Percentiles rank a stretch among this genome's conserved stretches.
Evolutionary conservation across 2,797 vertebrate genomes (phyloP).

Genomic region (Halcyon smyrnensis): DNA sequence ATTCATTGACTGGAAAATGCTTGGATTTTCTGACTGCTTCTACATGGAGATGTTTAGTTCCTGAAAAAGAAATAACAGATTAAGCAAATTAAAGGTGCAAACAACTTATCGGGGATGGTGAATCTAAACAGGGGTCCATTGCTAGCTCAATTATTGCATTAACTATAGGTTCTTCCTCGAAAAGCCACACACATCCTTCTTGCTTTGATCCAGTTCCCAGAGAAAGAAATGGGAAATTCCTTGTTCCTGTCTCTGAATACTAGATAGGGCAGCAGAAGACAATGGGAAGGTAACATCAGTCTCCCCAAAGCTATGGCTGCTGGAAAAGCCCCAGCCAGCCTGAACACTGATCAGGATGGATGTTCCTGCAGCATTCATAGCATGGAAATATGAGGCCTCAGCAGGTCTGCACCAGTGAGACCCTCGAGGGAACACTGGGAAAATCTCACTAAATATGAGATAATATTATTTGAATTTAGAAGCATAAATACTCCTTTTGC

Average conservation of each 20-base stretch:
- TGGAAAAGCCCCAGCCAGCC: background rate
- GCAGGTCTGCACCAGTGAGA: background rate
- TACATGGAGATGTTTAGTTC: conserved; percentile 9
- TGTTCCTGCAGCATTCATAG: background rate
- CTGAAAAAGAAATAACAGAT: conserved; percentile 54
- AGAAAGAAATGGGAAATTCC: background rate
- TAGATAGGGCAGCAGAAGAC: background rate
- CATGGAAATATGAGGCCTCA: background rate
- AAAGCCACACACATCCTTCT: background rate
- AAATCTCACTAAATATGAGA: background rate
- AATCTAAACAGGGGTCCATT: conserved; percentile 40
- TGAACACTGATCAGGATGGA: fast-evolving
- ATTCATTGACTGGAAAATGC: background rate
- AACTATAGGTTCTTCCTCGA: background rate
- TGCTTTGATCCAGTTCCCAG: background rate
- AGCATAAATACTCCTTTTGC: background rate
- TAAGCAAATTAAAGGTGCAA: conserved; percentile 62
- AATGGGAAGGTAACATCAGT: background rate
- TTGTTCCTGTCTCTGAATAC: background rate
- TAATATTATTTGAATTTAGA: background rate
- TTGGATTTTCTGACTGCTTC: conserved; percentile 7
- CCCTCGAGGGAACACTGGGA: background rate
- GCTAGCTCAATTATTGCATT: background rate
- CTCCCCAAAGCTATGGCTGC: background rate
- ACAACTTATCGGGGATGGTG: conserved; percentile 43